Evolutionary conservation across 2,797 vertebrate species (phyloP).

Genomic region (Tamandua tetradactyla): DNA sequence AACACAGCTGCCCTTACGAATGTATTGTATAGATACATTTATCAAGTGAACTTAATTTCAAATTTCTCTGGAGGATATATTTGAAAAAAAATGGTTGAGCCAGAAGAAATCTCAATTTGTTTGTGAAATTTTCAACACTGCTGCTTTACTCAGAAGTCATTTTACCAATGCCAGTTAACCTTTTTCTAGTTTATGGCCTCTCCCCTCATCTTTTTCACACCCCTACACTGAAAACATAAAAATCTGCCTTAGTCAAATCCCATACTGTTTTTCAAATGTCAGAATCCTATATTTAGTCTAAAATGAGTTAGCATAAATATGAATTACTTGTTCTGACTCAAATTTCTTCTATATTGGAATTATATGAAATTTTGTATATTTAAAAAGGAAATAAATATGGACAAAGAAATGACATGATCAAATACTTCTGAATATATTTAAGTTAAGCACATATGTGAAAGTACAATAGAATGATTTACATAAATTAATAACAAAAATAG

Average conservation of each 20-base stretch:
- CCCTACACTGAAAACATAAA: neutral
- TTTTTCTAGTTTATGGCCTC: neutral
- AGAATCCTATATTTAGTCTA: neutral
- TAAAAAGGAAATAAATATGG: neutral
- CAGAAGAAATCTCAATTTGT: neutral
- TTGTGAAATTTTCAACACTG: neutral
- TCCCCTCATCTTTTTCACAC: neutral
- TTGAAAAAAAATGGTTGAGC: neutral
- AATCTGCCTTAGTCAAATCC: neutral
- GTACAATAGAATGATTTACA: neutral
- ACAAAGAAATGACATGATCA: neutral
- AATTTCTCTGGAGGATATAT: neutral
- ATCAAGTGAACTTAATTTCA: conserved; percentile 24
- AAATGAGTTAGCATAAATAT: neutral
- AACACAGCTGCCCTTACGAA: conserved; percentile 40
- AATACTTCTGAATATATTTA: neutral
- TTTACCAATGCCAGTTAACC: neutral
- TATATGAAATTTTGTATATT: neutral
- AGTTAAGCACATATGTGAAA: neutral
- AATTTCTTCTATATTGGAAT: neutral
- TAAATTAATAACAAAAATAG: neutral
- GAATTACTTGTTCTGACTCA: neutral
- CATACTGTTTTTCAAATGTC: neutral
- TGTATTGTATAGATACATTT: conserved; percentile 17
- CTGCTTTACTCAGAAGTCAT: neutral